Evolutionary conservation across 2,113 vertebrate genomes (phyloP), one percentile per base, ranked within the genome.

Genomic region (Paradisaea rubra): DNA sequence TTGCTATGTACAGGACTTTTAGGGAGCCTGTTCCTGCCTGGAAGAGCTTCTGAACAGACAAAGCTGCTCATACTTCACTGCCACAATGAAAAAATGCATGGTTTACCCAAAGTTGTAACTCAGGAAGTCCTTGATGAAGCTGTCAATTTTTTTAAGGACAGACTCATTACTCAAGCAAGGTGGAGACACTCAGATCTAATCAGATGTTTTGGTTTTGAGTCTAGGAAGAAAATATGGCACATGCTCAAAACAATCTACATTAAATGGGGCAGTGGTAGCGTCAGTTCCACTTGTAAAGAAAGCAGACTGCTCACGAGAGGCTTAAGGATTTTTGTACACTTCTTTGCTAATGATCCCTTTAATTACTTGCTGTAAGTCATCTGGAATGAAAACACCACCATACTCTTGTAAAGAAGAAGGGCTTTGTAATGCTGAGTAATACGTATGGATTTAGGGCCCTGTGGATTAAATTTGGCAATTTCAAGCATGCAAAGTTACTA

Each of bases 311-410:
- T 83, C 64, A 86, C 10, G 37, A 53, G 61, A 78, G 49, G 65
- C 86, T 91, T 95, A 90, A 81, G 80, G 69, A 53, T 60, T 95
- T 95, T 89, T 86, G 68, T 78, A 74, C 53, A 53, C 57, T 63
- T 94, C 74, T 95, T 72, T 88, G 82, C 49, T 92, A 92, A 92
- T 90, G 72, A 91, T 88, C 82, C 64, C 80, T 88, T 91, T 93
- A 94, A 95, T 94, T 91, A 88, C 76, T 95, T 86, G 21, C 79
- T 90, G 54, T 88, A 95, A 94, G 31, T 93, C 82, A 74, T 91
- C 61, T 65, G 69, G 77, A 96, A 94, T 91, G 89, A 95, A 95
- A 93, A 90, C 52, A 74, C 42, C 41, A 68, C 7, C 6, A 15
- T 54, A 50, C 37, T 74, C 21, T 39, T 68, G 84, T 86, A 68